Evolutionary conservation across 2,888 invertebrate genomes (phyloP).

Genomic region (Hesperia comma): DNA sequence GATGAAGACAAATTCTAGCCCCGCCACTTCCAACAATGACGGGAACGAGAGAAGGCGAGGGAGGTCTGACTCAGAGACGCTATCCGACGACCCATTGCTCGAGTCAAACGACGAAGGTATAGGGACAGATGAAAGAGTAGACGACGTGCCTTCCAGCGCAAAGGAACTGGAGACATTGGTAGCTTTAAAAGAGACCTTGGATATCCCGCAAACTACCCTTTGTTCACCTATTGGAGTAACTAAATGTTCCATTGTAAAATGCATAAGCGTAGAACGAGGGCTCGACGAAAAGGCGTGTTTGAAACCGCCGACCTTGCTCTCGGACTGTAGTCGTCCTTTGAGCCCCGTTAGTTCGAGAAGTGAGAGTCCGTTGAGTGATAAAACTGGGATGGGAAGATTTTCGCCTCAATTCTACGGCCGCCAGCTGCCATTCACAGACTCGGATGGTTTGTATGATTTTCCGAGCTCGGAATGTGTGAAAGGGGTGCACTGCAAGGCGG

Average conservation of each 20-base stretch:
- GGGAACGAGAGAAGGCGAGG: slow-evolving; percentile 82
- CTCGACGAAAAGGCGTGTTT: slow-evolving; percentile 76
- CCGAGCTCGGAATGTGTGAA: slow-evolving; percentile 88
- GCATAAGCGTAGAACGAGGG: slow-evolving; percentile 81
- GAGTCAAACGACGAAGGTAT: slow-evolving; percentile 92
- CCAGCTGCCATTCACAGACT: slow-evolving; percentile 89
- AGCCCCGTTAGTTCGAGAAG: slow-evolving; percentile 91
- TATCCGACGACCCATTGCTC: slow-evolving; percentile 88
- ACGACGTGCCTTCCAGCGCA: slow-evolving; percentile 88
- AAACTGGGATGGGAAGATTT: slow-evolving; percentile 87
- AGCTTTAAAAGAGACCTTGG: slow-evolving; percentile 73
- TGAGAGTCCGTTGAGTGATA: slow-evolving; percentile 90
- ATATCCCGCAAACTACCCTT: slow-evolving; percentile 71
- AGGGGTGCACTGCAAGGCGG: slow-evolving; percentile 79
- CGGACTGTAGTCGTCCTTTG: slow-evolving; percentile 83
- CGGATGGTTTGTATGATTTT: slow-evolving; percentile 91
- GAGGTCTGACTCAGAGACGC: slow-evolving; percentile 89
- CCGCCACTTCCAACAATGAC: slow-evolving; percentile 72
- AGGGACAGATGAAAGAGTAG: slow-evolving; percentile 89
- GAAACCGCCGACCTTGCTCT: slow-evolving; percentile 81
- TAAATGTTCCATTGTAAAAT: slow-evolving; percentile 82
- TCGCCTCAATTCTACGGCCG: slow-evolving; percentile 89
- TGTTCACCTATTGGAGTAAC: slow-evolving; percentile 79
- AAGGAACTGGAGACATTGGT: slow-evolving; percentile 83
- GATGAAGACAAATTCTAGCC: slow-evolving; percentile 84